Evolutionary conservation across 92 coral and sea anemone genomes (phyloP).

Genomic region (Porites rus): DNA sequence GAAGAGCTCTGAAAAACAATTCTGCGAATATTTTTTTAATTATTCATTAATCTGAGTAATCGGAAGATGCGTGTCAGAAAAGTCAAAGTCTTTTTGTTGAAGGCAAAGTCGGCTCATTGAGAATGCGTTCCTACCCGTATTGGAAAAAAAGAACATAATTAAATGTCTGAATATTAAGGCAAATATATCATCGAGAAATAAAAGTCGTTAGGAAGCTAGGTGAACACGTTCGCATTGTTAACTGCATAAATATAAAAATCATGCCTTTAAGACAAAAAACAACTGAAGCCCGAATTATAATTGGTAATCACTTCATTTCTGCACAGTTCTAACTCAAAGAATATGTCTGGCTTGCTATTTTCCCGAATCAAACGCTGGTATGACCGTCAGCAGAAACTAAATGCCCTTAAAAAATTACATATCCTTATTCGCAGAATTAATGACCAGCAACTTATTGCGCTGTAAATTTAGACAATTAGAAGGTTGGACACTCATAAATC

Average conservation of each 20-base stretch:
- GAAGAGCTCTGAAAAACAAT: conserved; percentile 22
- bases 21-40: conserved; percentile 31
- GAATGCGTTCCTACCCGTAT: neutral
- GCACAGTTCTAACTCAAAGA: too few species aligned
- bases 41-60: conserved; percentile 39
- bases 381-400: too few species aligned
- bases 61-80: conserved; percentile 34
- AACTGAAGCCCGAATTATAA: too few species aligned
- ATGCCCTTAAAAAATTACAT: too few species aligned
- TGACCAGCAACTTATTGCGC: too few species aligned
- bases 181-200: neutral
- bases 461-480: too few species aligned
- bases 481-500: neutral
- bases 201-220: neutral
- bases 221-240: neutral
- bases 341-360: too few species aligned
- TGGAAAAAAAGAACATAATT: neutral
- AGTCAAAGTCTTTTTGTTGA: neutral
- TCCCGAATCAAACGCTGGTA: too few species aligned
- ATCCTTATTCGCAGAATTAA: too few species aligned
- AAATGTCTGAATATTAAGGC: neutral
- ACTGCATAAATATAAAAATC: neutral
- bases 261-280: too few species aligned
- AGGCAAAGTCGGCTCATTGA: neutral
- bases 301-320: too few species aligned